These are phyloP conservation scores for Meiosimyza decipiens DNA, from an alignment of 2,888 invertebrate species.

Conservation along the genomic window DNA sequence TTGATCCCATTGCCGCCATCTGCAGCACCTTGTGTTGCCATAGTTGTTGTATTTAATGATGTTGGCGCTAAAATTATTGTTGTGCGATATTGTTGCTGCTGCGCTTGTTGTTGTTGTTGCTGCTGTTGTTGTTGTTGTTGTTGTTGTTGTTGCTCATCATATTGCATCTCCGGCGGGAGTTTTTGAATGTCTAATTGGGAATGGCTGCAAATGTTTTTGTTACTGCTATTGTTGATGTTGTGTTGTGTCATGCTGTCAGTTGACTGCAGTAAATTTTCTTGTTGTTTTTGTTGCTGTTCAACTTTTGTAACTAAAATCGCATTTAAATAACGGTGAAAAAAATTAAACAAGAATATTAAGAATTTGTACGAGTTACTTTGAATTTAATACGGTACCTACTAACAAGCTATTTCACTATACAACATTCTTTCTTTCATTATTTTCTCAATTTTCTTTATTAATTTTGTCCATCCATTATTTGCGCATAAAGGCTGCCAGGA, in stretches of 20 bases:
- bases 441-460: too few species aligned
- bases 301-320: background rate
- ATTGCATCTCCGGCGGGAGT: conserved; percentile 53
- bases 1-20: conserved; percentile 37
- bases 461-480: too few species aligned
- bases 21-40: conserved; percentile 28
- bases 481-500: too few species aligned
- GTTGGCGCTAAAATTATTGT: conserved; percentile 63
- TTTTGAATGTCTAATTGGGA: conserved; percentile 61
- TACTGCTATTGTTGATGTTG: conserved; percentile 36
- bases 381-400: too few species aligned
- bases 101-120: conserved; percentile 36
- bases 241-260: conserved; percentile 52
- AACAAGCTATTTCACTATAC: too few species aligned
- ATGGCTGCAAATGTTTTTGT: conserved; percentile 42
- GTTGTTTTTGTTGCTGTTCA: conserved; percentile 37
- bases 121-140: conserved; percentile 46
- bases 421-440: too few species aligned
- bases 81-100: conserved; percentile 53
- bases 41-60: conserved; percentile 57
- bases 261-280: conserved; percentile 41
- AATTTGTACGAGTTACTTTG: conserved; percentile 27
- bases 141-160: conserved; percentile 41
- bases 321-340: background rate
- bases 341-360: conserved; percentile 8